phyloP scores from a whole-genome alignment of 2,797 vertebrate species.

The Poliocrania exsul region DNA sequence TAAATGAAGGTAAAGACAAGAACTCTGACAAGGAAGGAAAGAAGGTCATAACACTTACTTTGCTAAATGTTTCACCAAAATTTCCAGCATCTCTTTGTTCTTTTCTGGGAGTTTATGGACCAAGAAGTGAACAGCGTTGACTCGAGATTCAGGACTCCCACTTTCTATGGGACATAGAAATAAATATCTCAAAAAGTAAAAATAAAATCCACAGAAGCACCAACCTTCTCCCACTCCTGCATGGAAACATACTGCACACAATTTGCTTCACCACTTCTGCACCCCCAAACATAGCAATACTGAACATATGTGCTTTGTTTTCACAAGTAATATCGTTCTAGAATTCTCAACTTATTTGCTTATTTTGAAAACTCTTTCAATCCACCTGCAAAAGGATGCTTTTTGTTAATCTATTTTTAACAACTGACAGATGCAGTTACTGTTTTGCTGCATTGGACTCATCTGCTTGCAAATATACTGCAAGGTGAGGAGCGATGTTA shows the following conservation, averaged over 20 bases:
- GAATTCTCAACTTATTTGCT: not conserved
- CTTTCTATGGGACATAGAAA: constrained; percentile 81
- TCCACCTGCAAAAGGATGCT: not conserved
- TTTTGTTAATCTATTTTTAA: not conserved
- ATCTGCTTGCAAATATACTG: not conserved
- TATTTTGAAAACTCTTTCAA: not conserved
- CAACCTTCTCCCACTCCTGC: not conserved
- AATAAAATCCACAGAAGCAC: not conserved
- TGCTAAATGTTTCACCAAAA: constrained; percentile 94
- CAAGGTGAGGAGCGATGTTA: not conserved
- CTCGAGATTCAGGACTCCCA: constrained; percentile 91
- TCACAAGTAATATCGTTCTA: not conserved
- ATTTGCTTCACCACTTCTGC: not conserved
- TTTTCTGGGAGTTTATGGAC: constrained; percentile 95
- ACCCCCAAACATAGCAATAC: not conserved
- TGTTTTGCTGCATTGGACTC: not conserved
- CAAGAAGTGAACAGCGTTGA: constrained; percentile 91
- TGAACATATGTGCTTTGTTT: constrained; percentile 19
- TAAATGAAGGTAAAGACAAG: not conserved
- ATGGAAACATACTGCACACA: not conserved
- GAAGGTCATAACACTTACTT: constrained; percentile 85
- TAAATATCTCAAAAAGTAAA: not conserved
- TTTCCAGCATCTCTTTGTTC: constrained; percentile 93
- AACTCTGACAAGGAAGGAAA: not conserved
- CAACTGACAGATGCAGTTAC: not conserved